Base-by-base conservation (phyloP, 2,888 invertebrate genomes). In the Thera obeliscata region DNA sequence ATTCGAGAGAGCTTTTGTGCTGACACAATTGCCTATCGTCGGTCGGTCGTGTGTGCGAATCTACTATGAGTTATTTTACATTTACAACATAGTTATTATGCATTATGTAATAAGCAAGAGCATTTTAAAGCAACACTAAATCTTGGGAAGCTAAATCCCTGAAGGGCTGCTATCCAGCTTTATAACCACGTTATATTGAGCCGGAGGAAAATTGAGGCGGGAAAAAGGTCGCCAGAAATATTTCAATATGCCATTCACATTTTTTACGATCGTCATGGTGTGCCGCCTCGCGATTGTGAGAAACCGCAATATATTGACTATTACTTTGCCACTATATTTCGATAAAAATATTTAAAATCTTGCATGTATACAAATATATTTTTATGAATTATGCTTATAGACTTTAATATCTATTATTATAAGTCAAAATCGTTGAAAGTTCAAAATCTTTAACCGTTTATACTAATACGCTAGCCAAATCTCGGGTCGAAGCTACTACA, bases 241-340 rank as follows among this genome's bases (percentile, higher is more conserved):
- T 91, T 91, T 90, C 91, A 91, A 92, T 91, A 92, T 89, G 88
- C 90, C 87, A 88, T 90, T 90, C 89, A 84, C 87, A 89, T 90
- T 91, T 90, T 90, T 90, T 90, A 91, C 88, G 90, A 90, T 85
- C 88, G 85, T 86, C 87, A 87, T 90, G 22, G 88, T 87, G 90
- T 83, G 87, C 81, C 81, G 83, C 87, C 86, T 84, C 85, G 83
- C 86, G 88, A 87, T 87, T 89, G 86, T 82, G 82, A 79, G 70
- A 81, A 83, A 86, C 89, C 89, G 82, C 89, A 89, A 90, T 88
- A 90, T 88, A 89, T 90, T 84, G 84, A 81, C 73, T 81, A 77
- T 81, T 84, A 82, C 81, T 79, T 81, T 80, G 81, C 78, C 80
- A 81, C 83, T 82, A 80, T 78, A 73, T 78, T 83, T 80, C 81